phyloP scores from a whole-genome alignment of 2,888 invertebrate genomes.

The Horisme vitalbata region DNA sequence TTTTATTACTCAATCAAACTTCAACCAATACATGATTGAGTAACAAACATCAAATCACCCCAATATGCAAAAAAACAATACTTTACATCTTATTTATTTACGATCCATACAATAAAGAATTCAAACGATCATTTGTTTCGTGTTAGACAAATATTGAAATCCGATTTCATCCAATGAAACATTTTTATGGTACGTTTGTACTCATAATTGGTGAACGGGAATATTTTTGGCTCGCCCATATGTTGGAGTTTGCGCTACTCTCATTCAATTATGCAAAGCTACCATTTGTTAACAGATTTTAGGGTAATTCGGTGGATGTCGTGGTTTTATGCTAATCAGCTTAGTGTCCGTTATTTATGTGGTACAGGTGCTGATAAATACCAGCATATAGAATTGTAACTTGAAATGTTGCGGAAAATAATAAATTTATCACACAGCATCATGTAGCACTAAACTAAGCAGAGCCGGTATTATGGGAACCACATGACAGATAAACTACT shows the following conservation, averaged over 20 bases:
- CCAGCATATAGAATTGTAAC: slow-evolving; percentile 6
- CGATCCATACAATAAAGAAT: slow-evolving; percentile 12
- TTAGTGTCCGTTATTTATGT: slow-evolving; percentile 76
- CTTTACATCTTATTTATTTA: background rate
- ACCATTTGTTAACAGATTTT: slow-evolving; percentile 81
- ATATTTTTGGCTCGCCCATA: slow-evolving; percentile 54
- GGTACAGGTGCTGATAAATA: slow-evolving; percentile 41
- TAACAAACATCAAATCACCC: no score
- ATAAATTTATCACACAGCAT: background rate
- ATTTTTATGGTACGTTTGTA: slow-evolving; percentile 43
- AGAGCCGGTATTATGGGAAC: no score
- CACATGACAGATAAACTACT: no score
- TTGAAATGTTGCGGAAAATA: background rate
- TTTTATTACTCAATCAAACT: no score
- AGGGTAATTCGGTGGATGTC: slow-evolving; percentile 72
- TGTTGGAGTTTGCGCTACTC: slow-evolving; percentile 61
- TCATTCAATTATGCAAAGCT: slow-evolving; percentile 79
- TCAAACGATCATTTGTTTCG: slow-evolving; percentile 14
- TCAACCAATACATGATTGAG: no score
- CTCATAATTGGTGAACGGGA: slow-evolving; percentile 41
- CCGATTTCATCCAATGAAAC: slow-evolving; percentile 13
- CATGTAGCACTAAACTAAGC: no score
- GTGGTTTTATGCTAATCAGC: slow-evolving; percentile 78
- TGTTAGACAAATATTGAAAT: slow-evolving; percentile 17
- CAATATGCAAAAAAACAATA: no score